Base-by-base conservation (phyloP, 2,113 vertebrate genomes). In the Spermophilus dauricus region DNA sequence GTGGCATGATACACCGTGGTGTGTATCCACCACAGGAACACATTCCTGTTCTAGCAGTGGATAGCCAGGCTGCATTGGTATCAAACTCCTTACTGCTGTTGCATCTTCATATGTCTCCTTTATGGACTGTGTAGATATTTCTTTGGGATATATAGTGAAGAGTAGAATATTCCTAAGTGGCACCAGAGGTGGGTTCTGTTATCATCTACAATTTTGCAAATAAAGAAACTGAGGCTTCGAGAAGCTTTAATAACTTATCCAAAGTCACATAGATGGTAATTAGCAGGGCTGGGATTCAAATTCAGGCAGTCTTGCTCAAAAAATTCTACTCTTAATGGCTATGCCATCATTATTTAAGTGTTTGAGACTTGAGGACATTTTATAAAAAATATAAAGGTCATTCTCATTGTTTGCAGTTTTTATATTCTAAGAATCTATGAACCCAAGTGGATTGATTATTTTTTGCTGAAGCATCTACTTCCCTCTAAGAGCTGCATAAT, bases 321-420 rank as follows among this genome's bases (percentile, higher is more conserved):
- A 92, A 86, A 3, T 34, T 91, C 78, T 80, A 24, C 45, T 45
- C 37, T 51, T 91, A 73, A 78, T 78, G 51, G 26, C 42, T 69
- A 16, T 89, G 75, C 56, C 72, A 85, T 89, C 67, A 76, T 82
- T 93, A 77, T 53, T 89, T 92, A 75, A 93, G 61, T 75, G 42
- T 76, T 93, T 93, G 91, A 75, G 37, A 85, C 69, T 92, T 92
- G 37, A 96, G 70, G 61, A 80, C 61, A 87, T 95, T 96, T 94
- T 93, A 53, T 18, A 70, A 94, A 96, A 94, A 96, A 53, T 28
- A 26, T 83, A 70, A 94, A 93, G 51, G 72, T 73, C 76, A 70
- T 34, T 61, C 45, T 95, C 32, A 77, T 58, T 89, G 53, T 83
- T 97, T 94, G 34, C 76, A 69, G 39, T 81, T 94, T 95, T 96